Evolutionary conservation across 2,113 vertebrate genomes (phyloP).

Genomic region (Laticauda laticaudata): DNA sequence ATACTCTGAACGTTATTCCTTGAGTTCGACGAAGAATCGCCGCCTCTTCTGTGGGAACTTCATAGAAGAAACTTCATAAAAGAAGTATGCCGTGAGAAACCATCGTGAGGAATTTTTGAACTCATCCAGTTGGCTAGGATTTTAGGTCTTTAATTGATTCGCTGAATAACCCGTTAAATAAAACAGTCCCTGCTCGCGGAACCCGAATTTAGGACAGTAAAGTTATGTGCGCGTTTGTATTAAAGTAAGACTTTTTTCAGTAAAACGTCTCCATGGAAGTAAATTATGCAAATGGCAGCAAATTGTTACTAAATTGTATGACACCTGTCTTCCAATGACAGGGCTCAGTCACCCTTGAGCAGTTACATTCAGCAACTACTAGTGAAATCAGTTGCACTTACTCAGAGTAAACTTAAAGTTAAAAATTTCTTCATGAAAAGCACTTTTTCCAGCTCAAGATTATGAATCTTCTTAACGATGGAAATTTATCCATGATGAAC

Average conservation of each 20-base stretch:
- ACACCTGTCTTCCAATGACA: background rate
- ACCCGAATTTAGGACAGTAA: background rate
- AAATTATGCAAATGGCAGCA: background rate
- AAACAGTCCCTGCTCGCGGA: background rate
- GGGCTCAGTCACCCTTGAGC: background rate
- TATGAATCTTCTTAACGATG: background rate
- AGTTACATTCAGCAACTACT: background rate
- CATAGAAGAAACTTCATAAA: no score
- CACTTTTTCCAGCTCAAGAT: background rate
- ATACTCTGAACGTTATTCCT: background rate
- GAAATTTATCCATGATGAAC: background rate
- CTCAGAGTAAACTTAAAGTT: background rate
- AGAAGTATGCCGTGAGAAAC: background rate
- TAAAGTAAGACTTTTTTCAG: background rate
- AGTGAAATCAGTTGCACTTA: background rate
- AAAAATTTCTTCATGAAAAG: background rate
- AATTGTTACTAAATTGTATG: background rate
- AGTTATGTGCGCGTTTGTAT: background rate
- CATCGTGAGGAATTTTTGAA: no score
- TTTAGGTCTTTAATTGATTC: background rate
- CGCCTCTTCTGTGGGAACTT: background rate
- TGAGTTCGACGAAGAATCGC: background rate
- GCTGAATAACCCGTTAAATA: background rate
- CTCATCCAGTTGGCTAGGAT: background rate
- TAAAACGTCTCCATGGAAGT: background rate